Percentiles rank a stretch among this genome's conserved stretches.
Conservation (phyloP, 2,797 vertebrate species). For the Gymnothorax javanicus region DNA sequence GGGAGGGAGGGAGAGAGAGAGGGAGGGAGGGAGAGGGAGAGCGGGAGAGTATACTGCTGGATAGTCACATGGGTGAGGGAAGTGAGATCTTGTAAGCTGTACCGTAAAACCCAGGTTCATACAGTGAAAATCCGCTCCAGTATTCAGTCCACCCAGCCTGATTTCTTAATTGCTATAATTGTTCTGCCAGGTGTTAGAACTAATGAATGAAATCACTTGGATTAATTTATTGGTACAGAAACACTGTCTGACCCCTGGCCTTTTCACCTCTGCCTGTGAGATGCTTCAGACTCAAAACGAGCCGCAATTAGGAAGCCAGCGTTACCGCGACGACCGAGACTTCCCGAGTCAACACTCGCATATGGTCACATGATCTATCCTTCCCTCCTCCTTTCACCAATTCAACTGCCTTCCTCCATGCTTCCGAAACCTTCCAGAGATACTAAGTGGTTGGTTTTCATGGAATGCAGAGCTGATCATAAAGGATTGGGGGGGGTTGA, state of each 20-base stretch:
- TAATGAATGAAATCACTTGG: too few species aligned
- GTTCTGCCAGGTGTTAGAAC: neutral
- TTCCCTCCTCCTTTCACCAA: neutral
- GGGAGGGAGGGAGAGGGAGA: too few species aligned
- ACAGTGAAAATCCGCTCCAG: too few species aligned
- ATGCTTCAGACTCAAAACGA: neutral
- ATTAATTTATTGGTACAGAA: too few species aligned
- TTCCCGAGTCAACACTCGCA: neutral
- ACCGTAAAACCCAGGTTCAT: too few species aligned
- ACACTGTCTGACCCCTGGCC: too few species aligned
- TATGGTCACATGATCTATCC: neutral
- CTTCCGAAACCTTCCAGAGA: slow-evolving; percentile 3
- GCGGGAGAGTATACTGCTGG: neutral
- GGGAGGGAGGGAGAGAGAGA: neutral
- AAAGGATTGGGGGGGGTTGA: too few species aligned
- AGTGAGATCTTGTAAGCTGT: too few species aligned
- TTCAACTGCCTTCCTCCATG: neutral
- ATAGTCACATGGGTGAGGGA: neutral
- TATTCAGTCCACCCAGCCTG: too few species aligned
- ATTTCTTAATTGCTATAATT: too few species aligned
- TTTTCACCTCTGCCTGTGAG: too few species aligned
- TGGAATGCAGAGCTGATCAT: slow-evolving; percentile 44
- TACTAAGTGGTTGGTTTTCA: slow-evolving; percentile 51
- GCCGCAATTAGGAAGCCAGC: neutral
- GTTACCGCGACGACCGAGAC: neutral